These are phyloP conservation scores for Pachypanchax playfairii DNA, from an alignment of 2,113 vertebrate genomes.

Conservation along the genomic window DNA sequence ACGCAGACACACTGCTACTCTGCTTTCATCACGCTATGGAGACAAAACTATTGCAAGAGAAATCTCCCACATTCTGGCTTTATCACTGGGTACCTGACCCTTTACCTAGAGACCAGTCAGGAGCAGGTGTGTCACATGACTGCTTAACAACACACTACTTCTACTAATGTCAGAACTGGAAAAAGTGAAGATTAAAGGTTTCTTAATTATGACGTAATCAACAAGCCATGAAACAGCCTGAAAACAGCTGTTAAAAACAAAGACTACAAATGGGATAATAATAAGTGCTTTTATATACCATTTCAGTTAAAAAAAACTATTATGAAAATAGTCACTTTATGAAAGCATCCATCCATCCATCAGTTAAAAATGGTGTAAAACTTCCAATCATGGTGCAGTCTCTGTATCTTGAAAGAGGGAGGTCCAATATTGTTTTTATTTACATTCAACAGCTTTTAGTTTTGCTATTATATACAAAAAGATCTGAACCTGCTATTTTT, in stretches of 20 bases:
- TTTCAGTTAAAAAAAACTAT: not conserved
- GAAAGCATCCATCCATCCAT: not conserved
- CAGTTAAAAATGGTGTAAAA: no score
- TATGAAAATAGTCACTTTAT: not conserved
- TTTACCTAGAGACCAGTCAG: constrained; percentile 6
- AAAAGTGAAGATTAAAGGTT: constrained; percentile 8
- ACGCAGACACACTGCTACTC: not conserved
- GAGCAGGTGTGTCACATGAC: not conserved
- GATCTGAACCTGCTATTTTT: no score
- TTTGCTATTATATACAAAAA: not conserved
- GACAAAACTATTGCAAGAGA: not conserved
- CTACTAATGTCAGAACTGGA: not conserved
- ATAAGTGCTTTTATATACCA: not conserved
- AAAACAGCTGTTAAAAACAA: not conserved
- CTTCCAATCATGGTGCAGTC: not conserved
- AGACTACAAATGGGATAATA: not conserved
- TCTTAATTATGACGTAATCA: constrained; percentile 6
- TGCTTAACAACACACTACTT: not conserved
- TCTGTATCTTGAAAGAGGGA: not conserved
- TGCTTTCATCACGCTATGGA: not conserved
- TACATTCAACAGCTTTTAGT: no score
- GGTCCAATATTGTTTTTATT: not conserved
- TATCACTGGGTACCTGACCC: constrained; percentile 3
- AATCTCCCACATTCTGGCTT: not conserved
- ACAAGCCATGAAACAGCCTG: not conserved